Base-by-base conservation (phyloP, 2,888 invertebrate genomes). In the Taenaris catops region DNA sequence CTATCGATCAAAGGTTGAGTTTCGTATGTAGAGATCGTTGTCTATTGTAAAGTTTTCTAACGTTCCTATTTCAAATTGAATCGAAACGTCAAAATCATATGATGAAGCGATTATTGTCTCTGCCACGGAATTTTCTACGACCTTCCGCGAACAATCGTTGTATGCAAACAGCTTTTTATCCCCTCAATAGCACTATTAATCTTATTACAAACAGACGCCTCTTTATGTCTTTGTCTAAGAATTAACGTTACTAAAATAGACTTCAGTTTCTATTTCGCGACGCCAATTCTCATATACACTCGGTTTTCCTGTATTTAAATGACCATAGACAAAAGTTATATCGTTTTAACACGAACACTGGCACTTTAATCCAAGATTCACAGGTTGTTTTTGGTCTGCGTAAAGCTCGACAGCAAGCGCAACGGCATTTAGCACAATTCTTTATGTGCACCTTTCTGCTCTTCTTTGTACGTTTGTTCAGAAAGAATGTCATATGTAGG, bases 401-500 rank as follows among this genome's bases (percentile, higher is more conserved):
- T 1, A 81, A 37, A 1, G 80, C 70, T 41, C 79, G 64, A 41
- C 86, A 86, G 43, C 63, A 71, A 8, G 72, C 56, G 46, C 86
- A 86, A 28, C 76, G 48, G 38, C 84, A 86, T 14, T 65, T 44
- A 41, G 68, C 63, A 36, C 67, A 66, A 44, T 79, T 78, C 10
- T 63, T 63, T 33, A 46, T 58, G 42, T 84, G 84, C 76, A 64
- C 74, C 79, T 70, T 74, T 63, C 74, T 59, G 52, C 69, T 68
- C 74, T 66, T 71, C 55, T 45, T 47, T 32, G 54, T 56, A 55
- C 65, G 66, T 57, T 56, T 58, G 49, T 55, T 51, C 63, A 63
- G 41, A 51, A 71, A 69, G 78, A 67, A 79, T 78, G 78, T 71
- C 86, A 86, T 84, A 70, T 44, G 84, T 80, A 78, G 63, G 80